Evolutionary conservation across 2,888 invertebrate genomes (phyloP), one percentile per base, ranked within the genome.

Genomic region (Eupithecia vulgata): DNA sequence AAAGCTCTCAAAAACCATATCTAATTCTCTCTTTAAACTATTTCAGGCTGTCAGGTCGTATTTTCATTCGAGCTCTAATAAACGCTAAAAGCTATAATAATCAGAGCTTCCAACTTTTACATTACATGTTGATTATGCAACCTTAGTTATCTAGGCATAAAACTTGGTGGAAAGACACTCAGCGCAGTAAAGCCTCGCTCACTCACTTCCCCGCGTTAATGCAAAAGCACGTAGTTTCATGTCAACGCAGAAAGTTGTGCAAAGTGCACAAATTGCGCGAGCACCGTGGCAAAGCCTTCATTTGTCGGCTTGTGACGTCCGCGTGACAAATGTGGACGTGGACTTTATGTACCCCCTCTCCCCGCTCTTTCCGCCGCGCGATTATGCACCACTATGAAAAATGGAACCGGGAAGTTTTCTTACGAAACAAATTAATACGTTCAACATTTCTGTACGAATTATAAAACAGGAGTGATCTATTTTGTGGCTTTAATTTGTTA

Each of bases 251-350:
- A 93, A 92, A 93, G 90, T 93, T 93, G 90, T 90, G 91, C 88
- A 90, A 91, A 92, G 93, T 93, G 94, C 92, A 93, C 92, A 93
- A 91, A 92, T 93, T 92, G 90, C 89, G 91, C 90, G 88, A 90
- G 90, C 89, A 87, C 87, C 90, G 89, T 88, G 87, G 91, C 90
- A 92, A 93, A 92, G 94, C 93, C 94, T 93, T 94, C 94, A 94
- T 94, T 94, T 95, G 94, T 94, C 93, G 94, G 88, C 92, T 91
- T 88, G 87, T 94, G 94, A 94, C 93, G 91, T 85, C 88, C 89
- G 89, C 87, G 91, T 94, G 94, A 95, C 94, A 94, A 94, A 94
- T 94, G 92, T 92, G 91, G 90, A 91, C 92, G 88, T 85, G 86
- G 76, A 87, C 90, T 91, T 89, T 90, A 90, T 89, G 85, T 87